These are phyloP conservation scores for Drosophila bipectinata DNA, from an alignment of 1,140 invertebrate species.

Conservation along the genomic window DNA sequence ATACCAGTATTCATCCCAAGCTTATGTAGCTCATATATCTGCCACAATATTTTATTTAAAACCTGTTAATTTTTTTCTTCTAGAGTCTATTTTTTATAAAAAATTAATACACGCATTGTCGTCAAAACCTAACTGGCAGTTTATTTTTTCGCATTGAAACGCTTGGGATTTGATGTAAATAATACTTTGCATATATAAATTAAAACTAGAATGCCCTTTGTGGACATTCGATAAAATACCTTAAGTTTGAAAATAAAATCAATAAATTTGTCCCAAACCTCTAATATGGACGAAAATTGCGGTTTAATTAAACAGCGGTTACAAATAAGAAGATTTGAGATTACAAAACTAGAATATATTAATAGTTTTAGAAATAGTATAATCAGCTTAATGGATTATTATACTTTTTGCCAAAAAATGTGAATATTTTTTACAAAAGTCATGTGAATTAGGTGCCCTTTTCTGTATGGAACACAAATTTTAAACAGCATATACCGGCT, in stretches of 20 bases:
- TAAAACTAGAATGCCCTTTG: conserved; percentile 22
- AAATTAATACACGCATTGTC: conserved; percentile 11
- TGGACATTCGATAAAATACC: conserved; percentile 7
- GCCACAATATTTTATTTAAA: conserved; percentile 34
- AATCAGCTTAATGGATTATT: no score
- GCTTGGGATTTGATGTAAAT: conserved; percentile 6
- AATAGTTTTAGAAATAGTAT: no score
- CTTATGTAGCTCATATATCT: neutral
- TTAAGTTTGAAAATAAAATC: conserved; percentile 1
- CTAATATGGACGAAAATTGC: neutral
- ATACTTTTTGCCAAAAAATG: no score
- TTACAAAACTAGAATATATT: no score
- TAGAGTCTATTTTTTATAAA: conserved; percentile 6
- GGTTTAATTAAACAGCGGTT: no score
- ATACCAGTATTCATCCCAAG: conserved; percentile 2
- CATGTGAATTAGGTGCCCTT: no score
- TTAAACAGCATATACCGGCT: no score
- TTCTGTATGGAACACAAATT: no score
- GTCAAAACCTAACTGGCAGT: conserved; percentile 48
- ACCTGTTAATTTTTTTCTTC: conserved; percentile 29
- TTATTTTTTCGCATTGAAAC: conserved; percentile 2
- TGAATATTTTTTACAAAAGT: no score
- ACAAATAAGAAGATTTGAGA: no score
- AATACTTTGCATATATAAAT: conserved; percentile 25
- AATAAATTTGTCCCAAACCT: neutral